Conservation (phyloP, 2,113 vertebrate species). For the Struthio camelus region DNA sequence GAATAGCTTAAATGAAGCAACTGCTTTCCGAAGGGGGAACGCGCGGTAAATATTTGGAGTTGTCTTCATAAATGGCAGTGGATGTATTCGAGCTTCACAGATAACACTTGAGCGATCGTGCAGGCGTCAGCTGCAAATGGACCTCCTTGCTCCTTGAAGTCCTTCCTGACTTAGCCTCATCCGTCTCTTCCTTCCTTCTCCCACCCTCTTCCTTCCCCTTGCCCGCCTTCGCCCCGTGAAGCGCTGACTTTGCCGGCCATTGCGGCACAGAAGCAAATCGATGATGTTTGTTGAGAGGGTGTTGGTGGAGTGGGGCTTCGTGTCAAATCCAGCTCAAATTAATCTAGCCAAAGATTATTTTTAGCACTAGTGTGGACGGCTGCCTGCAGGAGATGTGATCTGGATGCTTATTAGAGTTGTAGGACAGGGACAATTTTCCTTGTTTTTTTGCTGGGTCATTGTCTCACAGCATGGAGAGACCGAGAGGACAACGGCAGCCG, state of each 20-base stretch:
- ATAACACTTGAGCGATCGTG: not conserved
- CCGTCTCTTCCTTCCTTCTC: not conserved
- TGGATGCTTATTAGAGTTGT: slow-evolving; percentile 1
- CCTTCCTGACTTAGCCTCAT: not conserved
- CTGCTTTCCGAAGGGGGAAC: not conserved
- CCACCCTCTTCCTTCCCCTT: not conserved
- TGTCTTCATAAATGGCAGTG: not conserved
- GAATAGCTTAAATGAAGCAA: rapidly evolving
- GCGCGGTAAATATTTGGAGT: rapidly evolving
- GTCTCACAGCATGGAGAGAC: not conserved
- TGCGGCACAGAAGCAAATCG: not conserved
- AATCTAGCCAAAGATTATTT: slow-evolving; percentile 6
- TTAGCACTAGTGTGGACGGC: not conserved
- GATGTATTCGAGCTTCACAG: not conserved
- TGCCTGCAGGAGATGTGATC: not conserved
- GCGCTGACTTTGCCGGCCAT: rapidly evolving
- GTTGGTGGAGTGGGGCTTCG: not conserved
- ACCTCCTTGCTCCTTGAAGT: not conserved
- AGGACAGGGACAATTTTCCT: not conserved
- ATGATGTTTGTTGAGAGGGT: not conserved
- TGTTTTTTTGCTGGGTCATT: not conserved
- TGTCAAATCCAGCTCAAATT: slow-evolving; percentile 10
- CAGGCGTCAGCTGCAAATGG: not conserved
- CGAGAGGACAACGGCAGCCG: not conserved
- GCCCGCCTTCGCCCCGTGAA: rapidly evolving